Percentiles rank a stretch among this genome's conserved stretches.
These are phyloP conservation scores for Zosterops lateralis DNA, from an alignment of 2,113 vertebrate genomes.

Conservation along the genomic window DNA sequence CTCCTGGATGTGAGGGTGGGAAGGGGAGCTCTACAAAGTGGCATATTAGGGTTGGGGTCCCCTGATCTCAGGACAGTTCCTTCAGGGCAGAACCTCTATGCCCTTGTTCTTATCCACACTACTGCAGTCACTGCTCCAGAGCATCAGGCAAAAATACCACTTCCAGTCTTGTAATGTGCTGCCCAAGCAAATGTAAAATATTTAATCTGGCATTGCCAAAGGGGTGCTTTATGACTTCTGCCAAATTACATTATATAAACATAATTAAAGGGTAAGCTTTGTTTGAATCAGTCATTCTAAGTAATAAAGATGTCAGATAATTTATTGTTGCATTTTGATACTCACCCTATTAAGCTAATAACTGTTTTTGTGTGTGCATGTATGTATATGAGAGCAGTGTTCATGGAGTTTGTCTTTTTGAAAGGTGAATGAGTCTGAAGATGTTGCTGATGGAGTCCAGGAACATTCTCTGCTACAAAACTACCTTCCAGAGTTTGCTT, in stretches of 20 bases:
- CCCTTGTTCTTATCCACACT: not conserved
- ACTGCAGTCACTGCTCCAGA: not conserved
- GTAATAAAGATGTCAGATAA: slow-evolving; percentile 68
- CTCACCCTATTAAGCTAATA: slow-evolving; percentile 35
- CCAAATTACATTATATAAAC: slow-evolving; percentile 68
- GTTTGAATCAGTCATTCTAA: slow-evolving; percentile 65
- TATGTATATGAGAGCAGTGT: not conserved
- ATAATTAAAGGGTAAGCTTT: slow-evolving; percentile 67
- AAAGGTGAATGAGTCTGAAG: not conserved
- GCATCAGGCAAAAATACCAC: not conserved
- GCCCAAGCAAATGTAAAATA: slow-evolving; percentile 57
- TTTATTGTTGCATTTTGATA: slow-evolving; percentile 51
- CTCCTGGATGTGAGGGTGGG: not conserved
- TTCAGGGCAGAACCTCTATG: accelerated
- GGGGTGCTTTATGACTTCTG: slow-evolving; percentile 57
- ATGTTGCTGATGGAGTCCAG: not conserved
- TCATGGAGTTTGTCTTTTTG: not conserved
- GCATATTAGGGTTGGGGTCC: not conserved
- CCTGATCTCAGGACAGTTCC: accelerated
- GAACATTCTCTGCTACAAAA: not conserved
- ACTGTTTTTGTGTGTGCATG: not conserved
- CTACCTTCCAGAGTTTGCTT: not conserved
- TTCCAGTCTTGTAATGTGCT: slow-evolving; percentile 26
- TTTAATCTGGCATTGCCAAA: slow-evolving; percentile 65
- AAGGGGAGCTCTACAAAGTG: not conserved